phyloP scores from a whole-genome alignment of 2,797 vertebrate genomes.

The Chanos chanos region DNA sequence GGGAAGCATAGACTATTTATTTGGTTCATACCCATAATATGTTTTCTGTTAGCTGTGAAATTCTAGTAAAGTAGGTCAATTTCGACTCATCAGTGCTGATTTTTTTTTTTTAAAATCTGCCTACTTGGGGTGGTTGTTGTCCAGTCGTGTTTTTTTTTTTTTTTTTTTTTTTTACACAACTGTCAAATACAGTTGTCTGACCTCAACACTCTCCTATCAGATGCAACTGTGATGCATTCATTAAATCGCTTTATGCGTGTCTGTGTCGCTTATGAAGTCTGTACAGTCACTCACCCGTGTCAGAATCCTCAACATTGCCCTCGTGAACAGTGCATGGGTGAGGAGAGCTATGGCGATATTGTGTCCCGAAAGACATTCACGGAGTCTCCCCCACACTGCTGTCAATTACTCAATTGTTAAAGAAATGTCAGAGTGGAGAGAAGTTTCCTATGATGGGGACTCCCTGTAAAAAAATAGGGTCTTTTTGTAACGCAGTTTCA shows the following conservation, averaged over 20 bases:
- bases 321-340: slow-evolving; percentile 20
- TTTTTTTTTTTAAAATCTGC: slow-evolving; percentile 18
- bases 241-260: slow-evolving; percentile 9
- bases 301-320: slow-evolving; percentile 16
- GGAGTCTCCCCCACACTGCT: slow-evolving; percentile 25
- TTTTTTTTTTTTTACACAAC: background rate
- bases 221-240: slow-evolving; percentile 31
- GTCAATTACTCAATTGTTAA: slow-evolving; percentile 28
- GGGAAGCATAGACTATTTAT: background rate
- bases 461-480: background rate
- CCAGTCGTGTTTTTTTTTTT: slow-evolving; percentile 8
- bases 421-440: slow-evolving; percentile 31
- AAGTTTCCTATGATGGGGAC: background rate
- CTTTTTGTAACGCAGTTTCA: too few relatives aligned
- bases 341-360: slow-evolving; percentile 8
- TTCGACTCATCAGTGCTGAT: slow-evolving; percentile 18
- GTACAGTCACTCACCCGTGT: slow-evolving; percentile 17
- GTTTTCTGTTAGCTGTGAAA: background rate
- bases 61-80: slow-evolving; percentile 7
- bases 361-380: slow-evolving; percentile 26
- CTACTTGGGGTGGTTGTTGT: background rate
- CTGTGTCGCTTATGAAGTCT: slow-evolving; percentile 12
- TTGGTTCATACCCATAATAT: background rate
- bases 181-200: background rate
- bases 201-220: slow-evolving; percentile 10